Evolutionary conservation across 1,140 invertebrate genomes (phyloP).

Genomic region (Pantala flavescens): DNA sequence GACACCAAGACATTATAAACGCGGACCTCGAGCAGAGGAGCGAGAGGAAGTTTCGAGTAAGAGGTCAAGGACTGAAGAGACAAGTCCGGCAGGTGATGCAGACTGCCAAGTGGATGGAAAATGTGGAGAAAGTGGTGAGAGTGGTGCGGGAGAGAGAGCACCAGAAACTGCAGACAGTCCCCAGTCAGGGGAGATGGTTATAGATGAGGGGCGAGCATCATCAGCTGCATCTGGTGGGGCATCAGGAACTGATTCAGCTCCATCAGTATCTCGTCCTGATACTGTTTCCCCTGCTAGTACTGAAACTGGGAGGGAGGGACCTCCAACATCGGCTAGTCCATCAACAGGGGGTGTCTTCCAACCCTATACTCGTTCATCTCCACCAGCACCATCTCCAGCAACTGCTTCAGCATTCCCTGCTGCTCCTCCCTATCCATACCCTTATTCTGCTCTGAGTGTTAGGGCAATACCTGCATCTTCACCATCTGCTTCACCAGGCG

Average conservation of each 20-base stretch:
- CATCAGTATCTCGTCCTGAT: neutral
- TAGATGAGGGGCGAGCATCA: slow-evolving; percentile 17
- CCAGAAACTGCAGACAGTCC: slow-evolving; percentile 31
- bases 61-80: slow-evolving; percentile 18
- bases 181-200: slow-evolving; percentile 29
- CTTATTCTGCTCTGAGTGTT: slow-evolving; percentile 17
- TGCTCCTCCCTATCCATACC: slow-evolving; percentile 21
- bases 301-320: neutral
- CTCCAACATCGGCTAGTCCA: neutral
- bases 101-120: neutral
- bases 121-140: slow-evolving; percentile 14
- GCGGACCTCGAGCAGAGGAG: slow-evolving; percentile 15
- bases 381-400: slow-evolving; percentile 15
- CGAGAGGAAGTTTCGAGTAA: slow-evolving; percentile 17
- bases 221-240: neutral
- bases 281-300: neutral
- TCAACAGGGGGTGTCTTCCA: neutral
- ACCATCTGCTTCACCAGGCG: neutral
- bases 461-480: neutral
- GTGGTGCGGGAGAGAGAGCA: slow-evolving; percentile 31
- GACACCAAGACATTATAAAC: slow-evolving; percentile 17
- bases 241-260: neutral
- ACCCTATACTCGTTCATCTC: neutral
- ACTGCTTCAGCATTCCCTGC: slow-evolving; percentile 21
- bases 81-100: slow-evolving; percentile 7